Evolutionary conservation across 1,140 invertebrate genomes (phyloP).

Genomic region (Tetramorium parvispinum): DNA sequence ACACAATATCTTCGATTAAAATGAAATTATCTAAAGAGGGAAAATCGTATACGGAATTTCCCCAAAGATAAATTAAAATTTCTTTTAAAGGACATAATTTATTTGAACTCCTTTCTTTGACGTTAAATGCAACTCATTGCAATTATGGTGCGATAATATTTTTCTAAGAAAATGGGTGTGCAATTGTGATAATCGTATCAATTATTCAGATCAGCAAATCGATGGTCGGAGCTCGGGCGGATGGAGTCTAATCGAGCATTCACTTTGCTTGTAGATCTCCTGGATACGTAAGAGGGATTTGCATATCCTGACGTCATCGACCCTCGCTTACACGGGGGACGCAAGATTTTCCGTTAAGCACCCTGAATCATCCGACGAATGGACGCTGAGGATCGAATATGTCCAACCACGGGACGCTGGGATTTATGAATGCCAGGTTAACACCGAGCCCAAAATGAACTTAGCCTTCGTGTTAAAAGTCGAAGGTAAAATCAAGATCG

Average conservation of each 20-base stretch:
- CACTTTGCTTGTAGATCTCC: slow-evolving; percentile 89
- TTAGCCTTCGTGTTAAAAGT: slow-evolving; percentile 91
- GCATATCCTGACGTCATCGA: slow-evolving; percentile 94
- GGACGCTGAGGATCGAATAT: slow-evolving; percentile 95
- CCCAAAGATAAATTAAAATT: not conserved
- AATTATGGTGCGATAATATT: not conserved
- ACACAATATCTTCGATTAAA: not conserved
- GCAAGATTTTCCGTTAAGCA: slow-evolving; percentile 94
- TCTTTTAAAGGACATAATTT: not conserved
- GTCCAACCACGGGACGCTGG: slow-evolving; percentile 94
- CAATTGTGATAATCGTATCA: slow-evolving; percentile 24
- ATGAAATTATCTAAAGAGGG: not conserved
- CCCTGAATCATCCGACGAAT: slow-evolving; percentile 94
- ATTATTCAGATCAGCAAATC: slow-evolving; percentile 49
- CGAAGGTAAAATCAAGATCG: slow-evolving; percentile 88
- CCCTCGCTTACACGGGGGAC: slow-evolving; percentile 95
- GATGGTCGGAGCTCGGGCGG: slow-evolving; percentile 24
- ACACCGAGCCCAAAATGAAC: slow-evolving; percentile 94
- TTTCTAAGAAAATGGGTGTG: not conserved
- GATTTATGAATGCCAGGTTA: slow-evolving; percentile 94
- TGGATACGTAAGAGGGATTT: slow-evolving; percentile 96
- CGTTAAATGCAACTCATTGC: not conserved
- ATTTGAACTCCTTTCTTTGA: not conserved
- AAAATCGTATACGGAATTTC: not conserved
- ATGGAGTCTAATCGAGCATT: slow-evolving; percentile 21